Evolutionary conservation across 2,888 invertebrate species (phyloP), one percentile per base, ranked within the genome.

Genomic region (Unio delphinus): DNA sequence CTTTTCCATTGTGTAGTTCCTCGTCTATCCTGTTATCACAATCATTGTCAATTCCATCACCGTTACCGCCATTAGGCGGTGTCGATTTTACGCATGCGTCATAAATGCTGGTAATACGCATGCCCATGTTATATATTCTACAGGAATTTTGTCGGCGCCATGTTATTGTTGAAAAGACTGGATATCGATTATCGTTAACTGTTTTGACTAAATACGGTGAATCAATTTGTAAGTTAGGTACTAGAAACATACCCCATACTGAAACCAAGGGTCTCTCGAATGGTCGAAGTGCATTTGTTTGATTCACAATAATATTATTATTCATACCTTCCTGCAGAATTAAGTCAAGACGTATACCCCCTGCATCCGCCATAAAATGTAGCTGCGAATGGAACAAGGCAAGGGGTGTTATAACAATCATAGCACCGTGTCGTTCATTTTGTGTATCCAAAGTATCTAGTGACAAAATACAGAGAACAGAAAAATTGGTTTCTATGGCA

Each of bases 1-100:
- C 81, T 3, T 61, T 34, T 18, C 57, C 70, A 63, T 82, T 77
- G 0, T 75, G 65, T 11, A 62, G 60, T 63, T 82, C 81, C 67
- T 80, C 83, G 65, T 81, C 81, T 15, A 82, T 74, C 34, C 56
- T 65, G 11, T 79, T 79, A 74, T 83, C 82, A 69, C 83, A 83
- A 71, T 85, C 84, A 61, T 84, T 82, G 68, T 83, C 84, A 15
- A 77, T 66, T 17, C 82, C 81, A 65, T 84, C 83, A 4, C 82
- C 81, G 23, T 74, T 72, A 0, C 80, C 79, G 7, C 80, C 78
- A 54, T 76, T 60, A 15, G 68, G 59, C 28, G 62, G 64, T 54
- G 45, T 65, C 20, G 67, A 72, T 59, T 65, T 68, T 23, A 74
- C 73, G 72, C 83, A 83, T 30, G 79, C 69, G 67, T 75, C 73